These are phyloP conservation scores for Oryzaephilus surinamensis DNA, from an alignment of 1,140 invertebrate species.

Conservation along the genomic window DNA sequence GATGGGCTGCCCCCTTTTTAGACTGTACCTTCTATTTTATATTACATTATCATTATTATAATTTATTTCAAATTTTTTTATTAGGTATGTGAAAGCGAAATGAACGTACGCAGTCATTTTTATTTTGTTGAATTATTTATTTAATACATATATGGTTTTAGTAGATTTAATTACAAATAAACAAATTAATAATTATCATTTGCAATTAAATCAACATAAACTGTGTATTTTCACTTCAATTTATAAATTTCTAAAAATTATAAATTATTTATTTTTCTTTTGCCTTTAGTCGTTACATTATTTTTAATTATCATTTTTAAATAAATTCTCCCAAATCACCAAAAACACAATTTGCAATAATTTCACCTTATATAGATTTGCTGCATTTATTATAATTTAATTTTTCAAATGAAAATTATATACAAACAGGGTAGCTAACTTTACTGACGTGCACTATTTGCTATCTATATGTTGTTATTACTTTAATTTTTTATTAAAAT, in stretches of 20 bases:
- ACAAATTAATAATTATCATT: too few species aligned
- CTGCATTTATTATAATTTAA: constrained; percentile 31
- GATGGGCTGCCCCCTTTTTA: constrained; percentile 37
- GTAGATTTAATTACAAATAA: too few species aligned
- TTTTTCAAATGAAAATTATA: too few species aligned
- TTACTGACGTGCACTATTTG: too few species aligned
- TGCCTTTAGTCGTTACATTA: constrained; percentile 30
- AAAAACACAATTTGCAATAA: constrained; percentile 36
- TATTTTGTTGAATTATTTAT: too few species aligned
- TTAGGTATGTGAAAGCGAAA: constrained; percentile 25
- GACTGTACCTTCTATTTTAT: constrained; percentile 28
- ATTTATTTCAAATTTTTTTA: constrained; percentile 23
- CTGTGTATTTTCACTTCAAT: constrained; percentile 27
- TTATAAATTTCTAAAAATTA: constrained; percentile 19
- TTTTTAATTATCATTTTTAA: constrained; percentile 23
- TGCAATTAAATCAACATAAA: too few species aligned
- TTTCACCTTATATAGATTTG: constrained; percentile 35
- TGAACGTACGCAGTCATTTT: too few species aligned
- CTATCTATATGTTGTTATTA: too few species aligned
- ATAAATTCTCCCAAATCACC: constrained; percentile 26
- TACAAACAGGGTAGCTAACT: too few species aligned
- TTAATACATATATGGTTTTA: too few species aligned
- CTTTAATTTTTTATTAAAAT: too few species aligned
- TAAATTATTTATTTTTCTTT: constrained; percentile 19
- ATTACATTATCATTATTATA: constrained; percentile 10